phyloP scores from a whole-genome alignment of 2,113 vertebrate genomes.

The Anthoscopus minutus region DNA sequence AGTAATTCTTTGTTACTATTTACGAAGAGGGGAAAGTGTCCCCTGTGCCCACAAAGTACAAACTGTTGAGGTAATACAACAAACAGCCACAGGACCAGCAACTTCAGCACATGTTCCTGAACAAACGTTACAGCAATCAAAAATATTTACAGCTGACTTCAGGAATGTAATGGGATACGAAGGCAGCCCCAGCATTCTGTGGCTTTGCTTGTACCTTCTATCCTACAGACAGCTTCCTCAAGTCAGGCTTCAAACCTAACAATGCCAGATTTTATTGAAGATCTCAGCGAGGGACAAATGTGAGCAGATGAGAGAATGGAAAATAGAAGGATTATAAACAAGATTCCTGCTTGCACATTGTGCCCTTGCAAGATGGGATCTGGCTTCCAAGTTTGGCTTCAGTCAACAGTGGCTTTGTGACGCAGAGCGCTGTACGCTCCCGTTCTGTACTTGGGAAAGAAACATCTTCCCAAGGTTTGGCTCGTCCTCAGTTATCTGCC shows the following conservation, averaged over 20 bases:
- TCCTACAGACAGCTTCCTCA: background rate
- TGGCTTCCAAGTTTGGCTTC: background rate
- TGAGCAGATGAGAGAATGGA: background rate
- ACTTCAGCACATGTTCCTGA: background rate
- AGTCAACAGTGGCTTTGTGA: background rate
- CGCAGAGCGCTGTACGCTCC: background rate
- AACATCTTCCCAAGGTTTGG: background rate
- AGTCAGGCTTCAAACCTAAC: background rate
- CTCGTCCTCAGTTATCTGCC: background rate
- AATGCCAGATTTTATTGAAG: background rate
- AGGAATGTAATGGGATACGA: background rate
- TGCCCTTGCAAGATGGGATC: background rate
- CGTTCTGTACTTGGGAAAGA: background rate
- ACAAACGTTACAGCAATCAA: background rate
- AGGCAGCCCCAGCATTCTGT: background rate
- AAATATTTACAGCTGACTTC: slow-evolving; percentile 24
- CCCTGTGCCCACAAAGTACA: background rate
- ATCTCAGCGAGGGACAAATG: background rate
- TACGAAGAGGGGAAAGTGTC: background rate
- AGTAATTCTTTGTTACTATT: background rate
- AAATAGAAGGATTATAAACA: background rate
- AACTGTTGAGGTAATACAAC: slow-evolving; percentile 3
- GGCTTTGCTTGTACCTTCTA: background rate
- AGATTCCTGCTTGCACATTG: background rate
- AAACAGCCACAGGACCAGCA: background rate